Percentiles rank a stretch among this genome's conserved stretches.
phyloP scores from a whole-genome alignment of 2,113 vertebrate genomes.

The Myiozetetes cayanensis region DNA sequence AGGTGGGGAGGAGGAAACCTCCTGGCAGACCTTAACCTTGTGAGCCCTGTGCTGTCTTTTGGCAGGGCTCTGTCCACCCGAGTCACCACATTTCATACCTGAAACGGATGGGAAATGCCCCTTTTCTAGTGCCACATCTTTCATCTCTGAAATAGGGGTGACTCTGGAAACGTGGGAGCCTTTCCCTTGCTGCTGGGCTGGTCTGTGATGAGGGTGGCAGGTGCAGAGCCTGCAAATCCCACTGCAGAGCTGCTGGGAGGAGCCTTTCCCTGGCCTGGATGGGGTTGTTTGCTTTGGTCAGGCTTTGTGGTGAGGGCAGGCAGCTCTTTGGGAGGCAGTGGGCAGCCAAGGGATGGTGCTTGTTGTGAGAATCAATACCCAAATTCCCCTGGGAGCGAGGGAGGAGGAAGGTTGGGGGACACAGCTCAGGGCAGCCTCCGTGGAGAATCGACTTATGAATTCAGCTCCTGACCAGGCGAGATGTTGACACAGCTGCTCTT shows the following conservation, averaged over 20 bases:
- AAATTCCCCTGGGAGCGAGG: neutral
- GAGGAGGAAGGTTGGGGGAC: neutral
- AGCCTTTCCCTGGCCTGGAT: neutral
- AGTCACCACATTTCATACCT: neutral
- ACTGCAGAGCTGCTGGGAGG: neutral
- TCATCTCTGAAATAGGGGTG: neutral
- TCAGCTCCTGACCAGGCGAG: neutral
- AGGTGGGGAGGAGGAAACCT: neutral
- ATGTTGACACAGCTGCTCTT: neutral
- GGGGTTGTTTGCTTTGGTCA: neutral
- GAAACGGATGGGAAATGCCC: neutral
- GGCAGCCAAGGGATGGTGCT: neutral
- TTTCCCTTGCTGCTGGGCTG: neutral
- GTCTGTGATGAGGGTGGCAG: neutral
- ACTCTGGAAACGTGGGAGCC: neutral
- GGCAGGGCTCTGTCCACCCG: neutral
- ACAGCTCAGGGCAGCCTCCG: rapidly evolving
- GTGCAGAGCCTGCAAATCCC: neutral
- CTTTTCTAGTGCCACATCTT: neutral
- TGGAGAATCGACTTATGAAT: neutral
- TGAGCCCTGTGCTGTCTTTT: neutral
- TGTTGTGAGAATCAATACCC: neutral
- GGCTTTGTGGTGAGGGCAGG: neutral
- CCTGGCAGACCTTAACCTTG: neutral
- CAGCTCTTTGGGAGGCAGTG: neutral